Conservation (phyloP, 2,113 vertebrate species). For the Dendropsophus ebraccatus region DNA sequence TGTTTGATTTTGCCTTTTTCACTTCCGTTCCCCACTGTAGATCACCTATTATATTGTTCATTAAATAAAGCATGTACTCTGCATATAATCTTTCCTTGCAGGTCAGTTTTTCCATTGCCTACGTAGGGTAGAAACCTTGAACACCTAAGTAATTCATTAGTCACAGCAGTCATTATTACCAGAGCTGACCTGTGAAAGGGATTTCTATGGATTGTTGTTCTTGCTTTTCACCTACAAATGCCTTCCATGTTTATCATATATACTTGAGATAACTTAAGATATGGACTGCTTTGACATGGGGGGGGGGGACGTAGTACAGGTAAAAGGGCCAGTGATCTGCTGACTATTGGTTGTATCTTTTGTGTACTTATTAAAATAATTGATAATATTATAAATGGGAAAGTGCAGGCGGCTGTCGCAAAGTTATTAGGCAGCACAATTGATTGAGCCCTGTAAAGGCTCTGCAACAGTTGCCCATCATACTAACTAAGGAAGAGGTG, state of each 20-base stretch:
- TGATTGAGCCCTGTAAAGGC: no score
- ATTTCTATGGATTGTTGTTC: background rate
- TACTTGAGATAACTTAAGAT: background rate
- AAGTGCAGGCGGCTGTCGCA: no score
- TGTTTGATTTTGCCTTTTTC: background rate
- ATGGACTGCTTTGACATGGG: no score
- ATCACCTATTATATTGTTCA: background rate
- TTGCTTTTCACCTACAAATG: no score
- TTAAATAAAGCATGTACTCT: background rate
- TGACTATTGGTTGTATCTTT: no score
- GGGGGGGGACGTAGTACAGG: no score
- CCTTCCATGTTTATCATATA: background rate
- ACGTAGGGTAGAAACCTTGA: background rate
- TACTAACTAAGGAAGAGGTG: no score
- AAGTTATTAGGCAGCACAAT: no score
- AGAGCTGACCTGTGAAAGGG: background rate
- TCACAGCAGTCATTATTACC: background rate
- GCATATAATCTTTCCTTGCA: background rate
- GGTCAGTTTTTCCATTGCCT: background rate
- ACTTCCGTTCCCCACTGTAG: background rate
- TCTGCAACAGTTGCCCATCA: no score
- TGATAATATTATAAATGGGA: no score
- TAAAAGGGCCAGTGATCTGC: no score
- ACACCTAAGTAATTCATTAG: background rate
- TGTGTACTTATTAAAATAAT: no score